These are phyloP conservation scores for Diplazon laetatorius DNA, from an alignment of 2,888 invertebrate genomes.

Conservation along the genomic window DNA sequence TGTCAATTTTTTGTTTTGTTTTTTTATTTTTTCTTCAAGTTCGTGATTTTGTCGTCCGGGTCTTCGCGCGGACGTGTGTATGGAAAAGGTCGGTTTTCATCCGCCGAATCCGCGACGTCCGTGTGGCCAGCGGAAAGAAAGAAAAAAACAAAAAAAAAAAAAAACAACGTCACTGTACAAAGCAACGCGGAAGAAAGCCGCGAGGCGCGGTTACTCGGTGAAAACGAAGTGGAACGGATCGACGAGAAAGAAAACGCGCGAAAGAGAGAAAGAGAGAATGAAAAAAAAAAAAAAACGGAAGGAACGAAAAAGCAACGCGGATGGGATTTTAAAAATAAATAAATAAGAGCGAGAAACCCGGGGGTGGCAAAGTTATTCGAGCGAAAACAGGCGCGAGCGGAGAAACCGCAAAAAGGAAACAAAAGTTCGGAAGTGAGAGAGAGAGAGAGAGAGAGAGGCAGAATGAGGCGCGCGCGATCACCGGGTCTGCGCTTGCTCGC, in stretches of 20 bases:
- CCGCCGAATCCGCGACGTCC: too few species aligned
- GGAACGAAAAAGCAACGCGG: slow-evolving; percentile 21
- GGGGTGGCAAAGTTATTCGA: slow-evolving; percentile 67
- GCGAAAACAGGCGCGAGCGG: slow-evolving; percentile 60
- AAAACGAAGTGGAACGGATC: too few species aligned
- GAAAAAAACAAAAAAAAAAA: too few species aligned
- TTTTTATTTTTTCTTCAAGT: too few species aligned
- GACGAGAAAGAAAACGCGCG: slow-evolving; percentile 27
- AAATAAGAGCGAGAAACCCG: slow-evolving; percentile 61
- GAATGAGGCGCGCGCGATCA: neutral
- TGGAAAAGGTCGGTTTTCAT: too few species aligned
- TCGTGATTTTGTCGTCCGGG: too few species aligned
- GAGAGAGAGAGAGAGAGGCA: neutral
- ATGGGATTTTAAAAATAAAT: slow-evolving; percentile 39
- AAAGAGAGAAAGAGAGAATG: slow-evolving; percentile 1
- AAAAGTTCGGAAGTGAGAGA: slow-evolving; percentile 47
- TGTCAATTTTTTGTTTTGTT: too few species aligned
- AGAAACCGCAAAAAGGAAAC: slow-evolving; percentile 68
- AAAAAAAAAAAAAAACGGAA: neutral
- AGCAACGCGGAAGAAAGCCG: slow-evolving; percentile 40
- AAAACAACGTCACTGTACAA: slow-evolving; percentile 45
- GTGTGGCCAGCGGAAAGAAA: too few species aligned
- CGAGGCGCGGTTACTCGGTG: slow-evolving; percentile 8
- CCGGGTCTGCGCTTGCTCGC: slow-evolving; percentile 31
- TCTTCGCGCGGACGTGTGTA: too few species aligned